phyloP scores from a whole-genome alignment of 2,113 vertebrate genomes.

The Semicossyphus pulcher region DNA sequence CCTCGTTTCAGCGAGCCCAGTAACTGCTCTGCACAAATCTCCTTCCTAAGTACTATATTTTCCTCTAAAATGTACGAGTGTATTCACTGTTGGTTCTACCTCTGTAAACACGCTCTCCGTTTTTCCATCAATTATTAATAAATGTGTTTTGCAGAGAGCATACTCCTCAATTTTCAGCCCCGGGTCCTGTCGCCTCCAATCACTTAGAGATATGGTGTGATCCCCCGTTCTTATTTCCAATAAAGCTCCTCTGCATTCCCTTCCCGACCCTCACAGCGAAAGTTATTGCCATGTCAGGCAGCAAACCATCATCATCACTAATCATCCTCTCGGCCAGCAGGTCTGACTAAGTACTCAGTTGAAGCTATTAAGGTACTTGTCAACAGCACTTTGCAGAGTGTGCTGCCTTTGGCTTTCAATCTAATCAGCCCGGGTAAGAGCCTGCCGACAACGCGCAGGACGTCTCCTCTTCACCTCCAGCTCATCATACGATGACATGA shows the following conservation, averaged over 20 bases:
- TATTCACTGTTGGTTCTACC: slow-evolving; percentile 31
- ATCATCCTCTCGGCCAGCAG: slow-evolving; percentile 61
- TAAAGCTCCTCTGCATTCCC: slow-evolving; percentile 35
- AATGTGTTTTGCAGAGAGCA: slow-evolving; percentile 50
- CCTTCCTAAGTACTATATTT: slow-evolving; percentile 28
- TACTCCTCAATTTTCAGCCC: slow-evolving; percentile 43
- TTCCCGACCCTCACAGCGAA: slow-evolving; percentile 19
- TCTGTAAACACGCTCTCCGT: slow-evolving; percentile 35
- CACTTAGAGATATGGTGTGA: slow-evolving; percentile 36
- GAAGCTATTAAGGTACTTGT: slow-evolving; percentile 71
- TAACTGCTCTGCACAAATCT: slow-evolving; percentile 11
- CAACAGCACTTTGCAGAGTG: slow-evolving; percentile 69
- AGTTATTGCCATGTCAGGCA: slow-evolving; percentile 59
- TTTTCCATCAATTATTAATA: slow-evolving; percentile 64
- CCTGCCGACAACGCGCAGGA: slow-evolving; percentile 40
- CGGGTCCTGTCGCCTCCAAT: slow-evolving; percentile 34
- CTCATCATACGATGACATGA: slow-evolving; percentile 50
- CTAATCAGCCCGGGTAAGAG: slow-evolving; percentile 68
- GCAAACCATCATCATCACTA: slow-evolving; percentile 58
- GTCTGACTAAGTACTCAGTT: slow-evolving; percentile 62
- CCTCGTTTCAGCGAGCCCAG: slow-evolving; percentile 7
- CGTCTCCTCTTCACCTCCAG: slow-evolving; percentile 49
- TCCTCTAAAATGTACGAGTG: slow-evolving; percentile 12
- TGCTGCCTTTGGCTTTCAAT: slow-evolving; percentile 63
- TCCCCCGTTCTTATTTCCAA: slow-evolving; percentile 47